A percentile compares a stretch with the other conserved stretches of the same genome.
phyloP scores from a whole-genome alignment of 1,140 invertebrate genomes.

The Metopolophium dirhodum region DNA sequence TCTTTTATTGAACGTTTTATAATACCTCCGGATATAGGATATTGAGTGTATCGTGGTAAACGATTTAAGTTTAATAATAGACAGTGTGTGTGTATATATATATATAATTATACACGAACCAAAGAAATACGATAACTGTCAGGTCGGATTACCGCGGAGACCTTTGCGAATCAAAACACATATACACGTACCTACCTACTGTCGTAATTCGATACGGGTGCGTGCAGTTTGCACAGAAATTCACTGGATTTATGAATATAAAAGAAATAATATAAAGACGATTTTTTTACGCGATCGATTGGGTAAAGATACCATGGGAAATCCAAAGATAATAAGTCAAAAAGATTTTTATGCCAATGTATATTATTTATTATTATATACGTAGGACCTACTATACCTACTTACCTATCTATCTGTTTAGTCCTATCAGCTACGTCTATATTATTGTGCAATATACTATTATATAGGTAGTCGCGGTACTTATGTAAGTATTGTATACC shows the following conservation, averaged over 20 bases:
- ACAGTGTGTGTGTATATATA: background rate
- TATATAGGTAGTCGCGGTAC: background rate
- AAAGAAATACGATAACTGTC: conserved; percentile 57
- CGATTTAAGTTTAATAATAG: conserved; percentile 49
- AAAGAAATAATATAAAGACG: background rate
- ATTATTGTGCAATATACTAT: background rate
- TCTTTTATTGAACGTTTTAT: conserved; percentile 44
- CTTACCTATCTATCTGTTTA: background rate
- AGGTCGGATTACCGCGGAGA: conserved; percentile 52
- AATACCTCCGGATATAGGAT: conserved; percentile 56
- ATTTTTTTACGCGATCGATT: conserved; percentile 18
- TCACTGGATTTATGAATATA: background rate
- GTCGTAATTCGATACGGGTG: conserved; percentile 38
- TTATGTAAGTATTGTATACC: background rate
- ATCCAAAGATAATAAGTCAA: conserved; percentile 45
- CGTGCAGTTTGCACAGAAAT: conserved; percentile 44
- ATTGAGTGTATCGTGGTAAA: conserved; percentile 47
- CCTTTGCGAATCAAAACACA: conserved; percentile 52
- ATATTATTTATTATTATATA: background rate
- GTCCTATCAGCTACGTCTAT: background rate
- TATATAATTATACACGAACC: conserved; percentile 1
- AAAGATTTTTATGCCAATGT: conserved; percentile 1
- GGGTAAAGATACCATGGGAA: conserved; percentile 40
- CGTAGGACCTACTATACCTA: too few species aligned
- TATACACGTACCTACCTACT: background rate